Evolutionary conservation across 2,113 vertebrate genomes (phyloP).

Genomic region (Calonectris borealis): DNA sequence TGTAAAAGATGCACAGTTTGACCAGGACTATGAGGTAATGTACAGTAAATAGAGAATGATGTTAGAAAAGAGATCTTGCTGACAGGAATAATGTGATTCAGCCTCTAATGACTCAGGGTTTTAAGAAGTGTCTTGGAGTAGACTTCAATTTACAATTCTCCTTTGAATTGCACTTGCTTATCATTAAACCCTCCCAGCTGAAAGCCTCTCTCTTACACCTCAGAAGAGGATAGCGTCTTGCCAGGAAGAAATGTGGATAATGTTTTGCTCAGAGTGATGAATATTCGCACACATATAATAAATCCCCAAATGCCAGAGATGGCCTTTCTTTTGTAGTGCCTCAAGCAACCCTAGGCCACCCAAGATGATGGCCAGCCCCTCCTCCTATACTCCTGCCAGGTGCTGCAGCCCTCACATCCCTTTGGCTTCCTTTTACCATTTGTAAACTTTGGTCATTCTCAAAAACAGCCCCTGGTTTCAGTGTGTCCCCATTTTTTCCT

Average conservation of each 20-base stretch:
- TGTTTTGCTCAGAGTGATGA: slow-evolving; percentile 14
- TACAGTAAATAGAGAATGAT: slow-evolving; percentile 56
- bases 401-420: neutral
- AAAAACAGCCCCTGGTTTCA: neutral
- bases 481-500: neutral
- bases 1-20: slow-evolving; percentile 35
- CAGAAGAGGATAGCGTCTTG: slow-evolving; percentile 12
- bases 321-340: neutral
- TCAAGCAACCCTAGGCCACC: neutral
- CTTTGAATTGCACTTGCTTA: slow-evolving; percentile 47
- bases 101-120: slow-evolving; percentile 64
- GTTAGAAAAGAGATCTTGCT: slow-evolving; percentile 56
- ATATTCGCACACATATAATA: neutral
- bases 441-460: neutral
- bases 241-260: slow-evolving; percentile 21
- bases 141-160: slow-evolving; percentile 53
- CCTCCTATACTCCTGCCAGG: neutral
- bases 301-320: neutral
- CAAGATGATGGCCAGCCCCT: neutral
- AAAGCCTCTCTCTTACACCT: slow-evolving; percentile 34
- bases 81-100: slow-evolving; percentile 68
- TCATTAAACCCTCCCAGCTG: slow-evolving; percentile 21
- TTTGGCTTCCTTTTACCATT: neutral
- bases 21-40: slow-evolving; percentile 55
- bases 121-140: slow-evolving; percentile 63